Conservation (phyloP, 2,888 invertebrate genomes). For the Venustoraphidia nigricollis region DNA sequence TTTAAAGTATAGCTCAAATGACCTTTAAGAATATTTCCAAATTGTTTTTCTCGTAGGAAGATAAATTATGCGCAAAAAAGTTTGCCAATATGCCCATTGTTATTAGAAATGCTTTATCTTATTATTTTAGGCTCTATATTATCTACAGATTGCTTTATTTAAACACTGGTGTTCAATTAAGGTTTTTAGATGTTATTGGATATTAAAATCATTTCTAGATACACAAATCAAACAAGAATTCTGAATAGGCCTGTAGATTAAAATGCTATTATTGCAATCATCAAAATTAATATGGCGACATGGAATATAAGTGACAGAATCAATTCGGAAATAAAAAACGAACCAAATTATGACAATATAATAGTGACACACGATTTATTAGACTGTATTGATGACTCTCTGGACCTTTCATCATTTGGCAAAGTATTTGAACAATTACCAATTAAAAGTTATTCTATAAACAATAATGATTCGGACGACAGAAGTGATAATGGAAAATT, state of each 20-base stretch:
- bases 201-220: too few species aligned
- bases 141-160: too few species aligned
- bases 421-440: constrained; percentile 32
- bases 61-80: too few species aligned
- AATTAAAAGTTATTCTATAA: constrained; percentile 22
- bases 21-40: too few species aligned
- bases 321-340: constrained; percentile 10
- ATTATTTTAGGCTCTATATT: too few species aligned
- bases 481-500: constrained; percentile 7
- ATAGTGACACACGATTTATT: constrained; percentile 35
- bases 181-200: too few species aligned
- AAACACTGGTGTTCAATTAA: too few species aligned
- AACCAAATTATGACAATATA: constrained; percentile 26
- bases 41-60: too few species aligned
- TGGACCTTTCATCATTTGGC: constrained; percentile 29
- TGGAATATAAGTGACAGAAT: constrained; percentile 22
- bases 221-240: too few species aligned
- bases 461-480: constrained; percentile 19
- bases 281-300: constrained; percentile 24
- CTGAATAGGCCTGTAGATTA: constrained; percentile 3
- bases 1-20: too few species aligned
- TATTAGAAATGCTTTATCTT: too few species aligned
- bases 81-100: too few species aligned
- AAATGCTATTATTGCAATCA: constrained; percentile 7
- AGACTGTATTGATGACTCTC: constrained; percentile 32